Conservation (phyloP, 2,113 vertebrate species). For the Microtus montanus region DNA sequence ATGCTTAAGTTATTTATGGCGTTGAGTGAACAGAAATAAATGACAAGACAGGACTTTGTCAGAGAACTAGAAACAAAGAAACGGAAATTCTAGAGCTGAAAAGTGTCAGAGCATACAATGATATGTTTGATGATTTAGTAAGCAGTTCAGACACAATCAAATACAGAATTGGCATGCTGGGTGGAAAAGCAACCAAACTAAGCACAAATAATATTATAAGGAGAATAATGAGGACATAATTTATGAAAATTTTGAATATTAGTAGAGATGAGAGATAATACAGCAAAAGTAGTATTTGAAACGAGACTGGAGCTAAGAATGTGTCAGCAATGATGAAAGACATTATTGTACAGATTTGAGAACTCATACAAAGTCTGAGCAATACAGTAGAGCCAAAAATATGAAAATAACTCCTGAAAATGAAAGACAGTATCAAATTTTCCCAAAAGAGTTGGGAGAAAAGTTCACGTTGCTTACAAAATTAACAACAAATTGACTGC, state of each 20-base stretch:
- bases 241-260: not conserved
- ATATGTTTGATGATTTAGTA: constrained; percentile 1
- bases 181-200: not conserved
- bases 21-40: not conserved
- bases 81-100: not conserved
- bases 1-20: constrained; percentile 5
- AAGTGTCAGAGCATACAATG: not conserved
- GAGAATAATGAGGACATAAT: not conserved
- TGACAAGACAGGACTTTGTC: not conserved
- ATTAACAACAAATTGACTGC: not conserved
- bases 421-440: not conserved
- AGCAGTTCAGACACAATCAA: not conserved
- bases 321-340: constrained; percentile 35
- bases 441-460: not conserved
- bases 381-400: not conserved
- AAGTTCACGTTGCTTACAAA: not conserved
- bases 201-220: not conserved
- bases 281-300: constrained; percentile 4
- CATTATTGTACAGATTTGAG: not conserved
- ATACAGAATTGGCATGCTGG: not conserved
- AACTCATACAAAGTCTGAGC: not conserved
- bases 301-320: not conserved
- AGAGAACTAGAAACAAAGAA: constrained; percentile 16
- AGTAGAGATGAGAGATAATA: not conserved
- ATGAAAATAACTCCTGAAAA: not conserved